These are phyloP conservation scores for Cheilosia urbana DNA, from an alignment of 2,888 invertebrate genomes.

Conservation along the genomic window DNA sequence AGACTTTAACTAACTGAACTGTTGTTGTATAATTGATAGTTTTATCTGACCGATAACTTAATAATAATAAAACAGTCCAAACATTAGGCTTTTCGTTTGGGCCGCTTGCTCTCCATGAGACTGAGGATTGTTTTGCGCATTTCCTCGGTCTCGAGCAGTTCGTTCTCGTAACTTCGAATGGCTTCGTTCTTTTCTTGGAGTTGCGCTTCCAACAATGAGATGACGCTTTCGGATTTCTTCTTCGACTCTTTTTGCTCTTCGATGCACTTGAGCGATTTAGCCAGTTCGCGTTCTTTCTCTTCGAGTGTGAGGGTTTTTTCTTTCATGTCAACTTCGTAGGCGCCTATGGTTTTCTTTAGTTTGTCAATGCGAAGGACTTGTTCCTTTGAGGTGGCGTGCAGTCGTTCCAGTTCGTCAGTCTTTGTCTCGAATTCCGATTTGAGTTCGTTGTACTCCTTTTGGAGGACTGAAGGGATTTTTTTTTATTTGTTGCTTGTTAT, in stretches of 20 bases:
- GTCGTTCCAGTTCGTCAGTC: slow-evolving; percentile 79
- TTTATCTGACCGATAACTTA: slow-evolving; percentile 22
- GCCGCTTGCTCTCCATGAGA: slow-evolving; percentile 83
- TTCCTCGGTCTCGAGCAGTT: slow-evolving; percentile 82
- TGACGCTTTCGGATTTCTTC: slow-evolving; percentile 81
- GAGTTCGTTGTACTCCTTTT: slow-evolving; percentile 79
- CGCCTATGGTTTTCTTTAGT: slow-evolving; percentile 81
- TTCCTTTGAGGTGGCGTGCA: slow-evolving; percentile 80
- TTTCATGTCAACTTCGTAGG: slow-evolving; percentile 81
- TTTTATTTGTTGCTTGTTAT: neutral
- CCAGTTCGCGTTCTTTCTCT: slow-evolving; percentile 80
- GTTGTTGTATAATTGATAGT: neutral
- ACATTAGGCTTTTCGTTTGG: slow-evolving; percentile 79
- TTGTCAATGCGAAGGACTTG: slow-evolving; percentile 81
- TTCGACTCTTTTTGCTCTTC: slow-evolving; percentile 82
- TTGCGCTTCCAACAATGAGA: slow-evolving; percentile 81
- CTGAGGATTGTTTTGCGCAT: slow-evolving; percentile 83
- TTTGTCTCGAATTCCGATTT: slow-evolving; percentile 78
- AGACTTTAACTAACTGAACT: slow-evolving; percentile 61
- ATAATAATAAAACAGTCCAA: neutral
- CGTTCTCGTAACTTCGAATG: slow-evolving; percentile 81
- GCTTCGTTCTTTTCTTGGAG: slow-evolving; percentile 82
- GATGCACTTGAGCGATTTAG: slow-evolving; percentile 80
- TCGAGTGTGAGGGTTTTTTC: slow-evolving; percentile 81
- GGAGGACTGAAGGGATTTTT: slow-evolving; percentile 75